Percentiles rank a stretch among this genome's conserved stretches.
Evolutionary conservation across 2,113 vertebrate genomes (phyloP).

Genomic region (Pedetes capensis): DNA sequence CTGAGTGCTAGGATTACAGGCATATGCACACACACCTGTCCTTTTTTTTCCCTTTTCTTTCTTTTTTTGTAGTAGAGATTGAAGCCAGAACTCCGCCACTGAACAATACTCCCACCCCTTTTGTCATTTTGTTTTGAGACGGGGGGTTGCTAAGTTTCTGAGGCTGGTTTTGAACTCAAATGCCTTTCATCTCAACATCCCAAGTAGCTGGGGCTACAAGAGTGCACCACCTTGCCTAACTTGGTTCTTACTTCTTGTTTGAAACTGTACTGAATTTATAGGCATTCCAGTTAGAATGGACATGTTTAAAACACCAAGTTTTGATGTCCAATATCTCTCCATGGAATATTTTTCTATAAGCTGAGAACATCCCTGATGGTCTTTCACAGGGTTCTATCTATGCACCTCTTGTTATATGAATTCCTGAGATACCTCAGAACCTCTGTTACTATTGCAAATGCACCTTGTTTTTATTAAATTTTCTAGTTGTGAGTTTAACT

Average conservation of each 20-base stretch:
- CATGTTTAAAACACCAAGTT: background rate
- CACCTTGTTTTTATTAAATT: background rate
- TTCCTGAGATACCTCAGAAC: background rate
- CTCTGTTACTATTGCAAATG: background rate
- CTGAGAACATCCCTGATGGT: background rate
- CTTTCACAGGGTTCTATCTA: background rate
- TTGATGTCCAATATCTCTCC: background rate
- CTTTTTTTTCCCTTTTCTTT: no score
- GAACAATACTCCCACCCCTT: background rate
- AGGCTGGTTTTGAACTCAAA: background rate
- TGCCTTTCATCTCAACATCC: background rate
- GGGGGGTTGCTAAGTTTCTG: background rate
- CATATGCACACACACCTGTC: no score
- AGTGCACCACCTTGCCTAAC: no score
- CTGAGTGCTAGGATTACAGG: no score
- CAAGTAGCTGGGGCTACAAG: no score
- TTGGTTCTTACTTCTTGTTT: background rate
- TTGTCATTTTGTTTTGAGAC: background rate
- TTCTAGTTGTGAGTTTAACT: background rate
- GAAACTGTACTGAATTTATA: background rate
- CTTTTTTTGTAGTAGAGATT: background rate
- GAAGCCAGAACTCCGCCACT: background rate
- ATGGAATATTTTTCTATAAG: fast-evolving
- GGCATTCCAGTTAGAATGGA: no score
- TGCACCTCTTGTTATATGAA: background rate